These are phyloP conservation scores for Galaxea fascicularis DNA, from an alignment of 92 coral and sea anemone genomes.

Conservation along the genomic window DNA sequence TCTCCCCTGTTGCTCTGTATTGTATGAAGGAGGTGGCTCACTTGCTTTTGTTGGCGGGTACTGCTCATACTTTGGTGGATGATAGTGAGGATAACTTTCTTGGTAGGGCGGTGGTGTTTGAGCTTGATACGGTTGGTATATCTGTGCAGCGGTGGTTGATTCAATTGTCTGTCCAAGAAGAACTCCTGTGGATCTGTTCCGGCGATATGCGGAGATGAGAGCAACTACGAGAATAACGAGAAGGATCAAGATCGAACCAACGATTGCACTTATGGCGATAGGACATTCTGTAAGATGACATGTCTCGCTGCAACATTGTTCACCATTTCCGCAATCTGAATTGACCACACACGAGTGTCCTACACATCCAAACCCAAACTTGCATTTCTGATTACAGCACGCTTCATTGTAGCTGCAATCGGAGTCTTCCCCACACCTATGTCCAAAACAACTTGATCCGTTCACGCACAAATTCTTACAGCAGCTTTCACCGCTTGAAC, in stretches of 20 bases:
- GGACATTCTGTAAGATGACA: neutral
- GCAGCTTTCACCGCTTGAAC: constrained; percentile 15
- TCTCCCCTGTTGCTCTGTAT: neutral
- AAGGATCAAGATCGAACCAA: neutral
- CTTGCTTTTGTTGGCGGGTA: neutral
- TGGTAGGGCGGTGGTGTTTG: neutral
- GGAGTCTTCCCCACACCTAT: neutral
- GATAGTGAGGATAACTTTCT: neutral
- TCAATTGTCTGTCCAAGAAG: neutral
- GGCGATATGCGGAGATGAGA: neutral
- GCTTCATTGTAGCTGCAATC: neutral
- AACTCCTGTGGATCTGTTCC: neutral
- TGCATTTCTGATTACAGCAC: neutral
- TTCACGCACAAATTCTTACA: neutral
- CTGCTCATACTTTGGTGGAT: neutral
- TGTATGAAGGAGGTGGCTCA: constrained; percentile 7
- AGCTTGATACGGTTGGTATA: constrained; percentile 28
- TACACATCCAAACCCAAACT: neutral
- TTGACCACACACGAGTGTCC: neutral
- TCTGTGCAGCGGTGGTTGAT: constrained; percentile 41
- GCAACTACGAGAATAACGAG: neutral
- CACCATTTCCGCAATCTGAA: neutral
- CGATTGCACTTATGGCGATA: neutral
- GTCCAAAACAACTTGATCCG: neutral
- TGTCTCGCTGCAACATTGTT: neutral